Evolutionary conservation across 2,888 invertebrate genomes (phyloP).

Genomic region (Nomada goodeniana): DNA sequence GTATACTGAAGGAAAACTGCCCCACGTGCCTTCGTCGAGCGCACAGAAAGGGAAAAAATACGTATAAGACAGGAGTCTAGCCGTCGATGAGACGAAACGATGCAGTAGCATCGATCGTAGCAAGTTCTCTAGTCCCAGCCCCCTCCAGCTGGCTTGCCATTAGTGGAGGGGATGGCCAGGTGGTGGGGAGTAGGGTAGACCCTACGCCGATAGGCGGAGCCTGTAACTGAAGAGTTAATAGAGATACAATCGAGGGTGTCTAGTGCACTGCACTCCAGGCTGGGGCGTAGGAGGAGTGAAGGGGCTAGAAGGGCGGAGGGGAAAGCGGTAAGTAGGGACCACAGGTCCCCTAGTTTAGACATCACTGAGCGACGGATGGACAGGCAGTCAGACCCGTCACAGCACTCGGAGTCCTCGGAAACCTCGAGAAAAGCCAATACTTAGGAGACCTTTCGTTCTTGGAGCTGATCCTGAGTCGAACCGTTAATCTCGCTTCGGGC

Average conservation of each 20-base stretch:
- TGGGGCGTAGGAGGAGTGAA: constrained; percentile 80
- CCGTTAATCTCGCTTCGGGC: constrained; percentile 49
- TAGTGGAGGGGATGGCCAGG: constrained; percentile 58
- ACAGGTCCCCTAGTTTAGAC: constrained; percentile 83
- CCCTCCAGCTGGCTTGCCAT: constrained; percentile 52
- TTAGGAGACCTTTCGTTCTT: constrained; percentile 54
- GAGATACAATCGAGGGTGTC: constrained; percentile 84
- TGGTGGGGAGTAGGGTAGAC: constrained; percentile 64
- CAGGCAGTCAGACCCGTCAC: constrained; percentile 84
- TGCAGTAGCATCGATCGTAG: constrained; percentile 69
- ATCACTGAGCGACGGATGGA: constrained; percentile 84
- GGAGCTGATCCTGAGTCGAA: constrained; percentile 58
- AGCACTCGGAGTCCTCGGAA: constrained; percentile 83
- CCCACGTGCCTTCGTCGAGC: too few species aligned
- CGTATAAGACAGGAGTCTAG: constrained; percentile 40
- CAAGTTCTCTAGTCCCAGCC: constrained; percentile 47
- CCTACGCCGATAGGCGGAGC: constrained; percentile 79
- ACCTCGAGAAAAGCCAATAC: constrained; percentile 78
- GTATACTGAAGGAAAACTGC: too few species aligned
- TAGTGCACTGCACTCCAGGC: constrained; percentile 80
- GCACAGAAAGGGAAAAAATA: not conserved
- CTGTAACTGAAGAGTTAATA: constrained; percentile 80
- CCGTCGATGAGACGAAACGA: constrained; percentile 42
- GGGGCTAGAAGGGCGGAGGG: constrained; percentile 68
- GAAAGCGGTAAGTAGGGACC: constrained; percentile 82